Conservation (phyloP, 2,113 vertebrate genomes). For the Tupaia chinensis region DNA sequence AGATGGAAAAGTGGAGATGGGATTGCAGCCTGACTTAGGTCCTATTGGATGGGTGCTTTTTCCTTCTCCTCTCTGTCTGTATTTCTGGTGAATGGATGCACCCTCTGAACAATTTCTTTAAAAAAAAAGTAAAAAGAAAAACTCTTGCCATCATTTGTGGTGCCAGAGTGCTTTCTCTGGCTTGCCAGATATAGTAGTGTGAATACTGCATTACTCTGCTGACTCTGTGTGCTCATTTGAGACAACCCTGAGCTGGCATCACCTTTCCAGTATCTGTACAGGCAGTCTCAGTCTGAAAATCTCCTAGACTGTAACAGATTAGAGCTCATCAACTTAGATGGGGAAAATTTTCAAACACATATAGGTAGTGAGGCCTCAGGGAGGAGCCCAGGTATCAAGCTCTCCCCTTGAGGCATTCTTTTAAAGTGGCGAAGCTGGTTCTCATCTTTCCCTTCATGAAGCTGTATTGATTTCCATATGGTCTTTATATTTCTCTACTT, state of each 20-base stretch:
- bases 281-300: background rate
- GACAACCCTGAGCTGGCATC: background rate
- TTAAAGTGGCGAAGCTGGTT: slow-evolving; percentile 55
- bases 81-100: too few relatives aligned
- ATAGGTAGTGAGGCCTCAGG: background rate
- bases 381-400: background rate
- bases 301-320: background rate
- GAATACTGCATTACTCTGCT: background rate
- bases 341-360: slow-evolving; percentile 17
- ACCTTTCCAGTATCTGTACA: background rate
- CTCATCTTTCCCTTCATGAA: background rate
- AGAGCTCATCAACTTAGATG: background rate
- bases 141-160: background rate
- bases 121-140: background rate
- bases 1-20: too few relatives aligned
- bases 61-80: too few relatives aligned
- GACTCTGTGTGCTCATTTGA: background rate
- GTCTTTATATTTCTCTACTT: background rate
- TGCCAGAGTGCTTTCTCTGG: background rate
- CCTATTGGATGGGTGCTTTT: too few relatives aligned
- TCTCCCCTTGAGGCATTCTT: background rate
- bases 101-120: too few relatives aligned
- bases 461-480: slow-evolving; percentile 19
- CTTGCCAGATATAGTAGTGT: background rate
- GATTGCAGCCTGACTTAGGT: too few relatives aligned